Percentiles rank a stretch among this genome's conserved stretches.
Conservation (phyloP, 2,888 invertebrate genomes). For the Acrobasis suavella region DNA sequence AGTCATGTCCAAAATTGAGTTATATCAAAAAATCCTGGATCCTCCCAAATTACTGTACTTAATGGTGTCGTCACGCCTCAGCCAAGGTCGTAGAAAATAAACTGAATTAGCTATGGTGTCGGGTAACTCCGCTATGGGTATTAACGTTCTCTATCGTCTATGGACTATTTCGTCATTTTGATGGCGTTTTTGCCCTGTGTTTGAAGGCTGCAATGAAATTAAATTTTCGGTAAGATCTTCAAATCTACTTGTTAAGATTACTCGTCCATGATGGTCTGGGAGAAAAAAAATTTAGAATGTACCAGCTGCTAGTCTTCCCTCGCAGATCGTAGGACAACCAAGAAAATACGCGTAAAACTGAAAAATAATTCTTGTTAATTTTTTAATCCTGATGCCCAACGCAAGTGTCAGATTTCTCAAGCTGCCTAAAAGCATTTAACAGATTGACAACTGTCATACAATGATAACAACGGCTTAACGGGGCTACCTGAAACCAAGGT, state of each 20-base stretch:
- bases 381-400: too few species aligned
- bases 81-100: conserved; percentile 31
- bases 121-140: conserved; percentile 15
- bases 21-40: conserved; percentile 24
- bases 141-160: conserved; percentile 16
- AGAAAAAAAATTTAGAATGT: too few species aligned
- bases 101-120: conserved; percentile 27
- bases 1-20: conserved; percentile 26
- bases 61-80: conserved; percentile 7
- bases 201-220: neutral
- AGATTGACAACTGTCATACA: too few species aligned
- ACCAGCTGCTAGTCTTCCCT: too few species aligned
- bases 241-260: neutral
- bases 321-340: too few species aligned
- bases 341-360: too few species aligned
- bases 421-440: too few species aligned
- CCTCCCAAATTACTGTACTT: conserved; percentile 13
- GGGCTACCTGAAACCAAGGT: too few species aligned
- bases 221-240: too few species aligned
- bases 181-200: conserved; percentile 15
- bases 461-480: too few species aligned
- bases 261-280: neutral
- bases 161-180: conserved; percentile 16
- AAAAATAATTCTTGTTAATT: too few species aligned
- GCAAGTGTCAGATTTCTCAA: too few species aligned